phyloP scores from a whole-genome alignment of 2,888 invertebrate species.

The Beris chalybata region DNA sequence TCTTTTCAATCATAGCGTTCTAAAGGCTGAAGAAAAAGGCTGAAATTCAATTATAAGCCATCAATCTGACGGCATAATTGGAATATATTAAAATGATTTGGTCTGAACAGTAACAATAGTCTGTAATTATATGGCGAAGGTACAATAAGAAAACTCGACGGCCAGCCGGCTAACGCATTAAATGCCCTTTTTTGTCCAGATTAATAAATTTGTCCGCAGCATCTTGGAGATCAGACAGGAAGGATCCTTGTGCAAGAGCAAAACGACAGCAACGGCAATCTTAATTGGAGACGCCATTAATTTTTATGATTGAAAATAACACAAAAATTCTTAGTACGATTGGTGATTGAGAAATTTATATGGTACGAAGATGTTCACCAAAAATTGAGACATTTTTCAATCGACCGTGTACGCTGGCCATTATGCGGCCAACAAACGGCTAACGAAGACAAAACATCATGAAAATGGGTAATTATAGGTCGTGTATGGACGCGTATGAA shows the following conservation, averaged over 20 bases:
- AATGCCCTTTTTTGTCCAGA: too few relatives aligned
- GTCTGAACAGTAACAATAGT: slow-evolving; percentile 26
- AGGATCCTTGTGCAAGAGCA: too few relatives aligned
- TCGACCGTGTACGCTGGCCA: slow-evolving; percentile 19
- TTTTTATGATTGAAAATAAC: slow-evolving; percentile 34
- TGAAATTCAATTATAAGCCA: slow-evolving; percentile 37
- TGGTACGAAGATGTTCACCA: slow-evolving; percentile 17
- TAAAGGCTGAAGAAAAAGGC: slow-evolving; percentile 20
- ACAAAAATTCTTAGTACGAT: slow-evolving; percentile 1
- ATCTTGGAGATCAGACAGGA: too few relatives aligned
- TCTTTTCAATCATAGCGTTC: slow-evolving; percentile 27
- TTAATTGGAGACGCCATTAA: slow-evolving; percentile 38
- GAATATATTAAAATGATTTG: slow-evolving; percentile 35
- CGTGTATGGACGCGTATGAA: slow-evolving; percentile 10
- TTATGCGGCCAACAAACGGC: not conserved
- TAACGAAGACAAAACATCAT: slow-evolving; percentile 33
- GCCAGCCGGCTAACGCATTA: not conserved
- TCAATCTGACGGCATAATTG: slow-evolving; percentile 39
- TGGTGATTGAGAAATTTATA: slow-evolving; percentile 1
- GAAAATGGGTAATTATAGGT: slow-evolving; percentile 35
- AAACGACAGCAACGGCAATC: slow-evolving; percentile 25
- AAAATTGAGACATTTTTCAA: slow-evolving; percentile 39
- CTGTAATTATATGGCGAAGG: slow-evolving; percentile 14
- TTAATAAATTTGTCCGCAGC: too few relatives aligned
- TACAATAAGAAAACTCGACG: not conserved